These are phyloP conservation scores for Lepeophtheirus salmonis DNA, from an alignment of 1,140 invertebrate species.

Conservation along the genomic window DNA sequence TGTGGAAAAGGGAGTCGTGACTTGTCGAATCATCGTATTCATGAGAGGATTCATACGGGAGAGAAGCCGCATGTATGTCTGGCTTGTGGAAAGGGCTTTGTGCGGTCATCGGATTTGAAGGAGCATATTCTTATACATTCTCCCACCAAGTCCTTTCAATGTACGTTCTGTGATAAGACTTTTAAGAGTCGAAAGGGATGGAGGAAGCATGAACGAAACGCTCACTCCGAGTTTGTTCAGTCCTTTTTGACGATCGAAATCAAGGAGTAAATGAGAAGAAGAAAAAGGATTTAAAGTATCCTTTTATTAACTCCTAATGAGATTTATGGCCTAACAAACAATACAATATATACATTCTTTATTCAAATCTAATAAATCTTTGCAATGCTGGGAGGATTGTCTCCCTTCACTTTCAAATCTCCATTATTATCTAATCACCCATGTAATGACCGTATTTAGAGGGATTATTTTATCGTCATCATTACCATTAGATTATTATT, in stretches of 20 bases:
- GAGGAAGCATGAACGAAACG: not conserved
- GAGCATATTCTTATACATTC: no score
- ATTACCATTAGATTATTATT: no score
- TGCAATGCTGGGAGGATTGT: no score
- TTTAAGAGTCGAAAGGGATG: not conserved
- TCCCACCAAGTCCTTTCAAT: not conserved
- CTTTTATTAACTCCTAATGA: no score
- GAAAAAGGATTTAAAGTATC: no score
- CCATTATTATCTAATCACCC: no score
- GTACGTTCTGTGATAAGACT: not conserved
- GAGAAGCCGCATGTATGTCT: not conserved
- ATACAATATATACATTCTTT: no score
- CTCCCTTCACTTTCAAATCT: no score
- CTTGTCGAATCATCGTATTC: not conserved
- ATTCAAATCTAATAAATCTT: no score
- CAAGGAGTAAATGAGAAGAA: not conserved
- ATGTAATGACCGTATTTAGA: no score
- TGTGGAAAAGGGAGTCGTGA: not conserved
- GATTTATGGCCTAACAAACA: no score
- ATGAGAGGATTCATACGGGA: not conserved
- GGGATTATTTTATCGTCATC: no score
- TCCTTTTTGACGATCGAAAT: not conserved
- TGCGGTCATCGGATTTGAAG: not conserved
- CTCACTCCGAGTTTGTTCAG: not conserved
- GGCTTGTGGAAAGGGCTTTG: not conserved